phyloP scores from a whole-genome alignment of 2,797 vertebrate genomes.

The Parauchenoglanis punctatus region DNA sequence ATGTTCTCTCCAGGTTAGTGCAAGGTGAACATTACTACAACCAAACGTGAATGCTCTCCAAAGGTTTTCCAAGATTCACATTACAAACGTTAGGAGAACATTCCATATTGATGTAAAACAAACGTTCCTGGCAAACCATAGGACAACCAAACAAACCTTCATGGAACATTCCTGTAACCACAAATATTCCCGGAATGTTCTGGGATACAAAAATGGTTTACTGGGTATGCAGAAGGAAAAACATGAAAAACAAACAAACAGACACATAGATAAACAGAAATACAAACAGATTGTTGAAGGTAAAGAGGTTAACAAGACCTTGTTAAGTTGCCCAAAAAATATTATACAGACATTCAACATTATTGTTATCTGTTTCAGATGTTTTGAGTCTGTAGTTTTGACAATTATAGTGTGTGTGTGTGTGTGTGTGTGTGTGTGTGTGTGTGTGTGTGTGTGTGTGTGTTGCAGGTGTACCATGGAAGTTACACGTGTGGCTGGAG shows the following conservation, averaged over 20 bases:
- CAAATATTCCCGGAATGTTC: too few relatives aligned
- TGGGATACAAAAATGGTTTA: too few relatives aligned
- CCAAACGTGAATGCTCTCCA: too few relatives aligned
- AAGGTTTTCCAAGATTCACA: too few relatives aligned
- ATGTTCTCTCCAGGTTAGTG: too few relatives aligned
- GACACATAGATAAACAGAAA: not conserved
- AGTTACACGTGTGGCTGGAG: slow-evolving; percentile 89
- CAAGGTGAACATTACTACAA: too few relatives aligned
- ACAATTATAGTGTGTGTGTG: not conserved
- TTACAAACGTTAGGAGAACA: too few relatives aligned
- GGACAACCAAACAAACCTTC: too few relatives aligned
- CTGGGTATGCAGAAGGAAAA: not conserved
- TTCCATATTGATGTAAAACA: too few relatives aligned
- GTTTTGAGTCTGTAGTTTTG: not conserved
- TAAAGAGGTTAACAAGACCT: not conserved
- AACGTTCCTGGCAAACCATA: too few relatives aligned
- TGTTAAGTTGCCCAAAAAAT: not conserved
- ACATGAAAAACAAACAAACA: not conserved
- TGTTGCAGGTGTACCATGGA: slow-evolving; percentile 88
- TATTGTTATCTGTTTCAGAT: not conserved
- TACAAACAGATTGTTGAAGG: not conserved
- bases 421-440: not conserved
- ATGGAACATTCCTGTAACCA: too few relatives aligned
- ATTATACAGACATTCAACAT: not conserved
- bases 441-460: not conserved